These are phyloP conservation scores for Drosophila pruinosa DNA, from an alignment of 1,140 invertebrate species.

Conservation along the genomic window DNA sequence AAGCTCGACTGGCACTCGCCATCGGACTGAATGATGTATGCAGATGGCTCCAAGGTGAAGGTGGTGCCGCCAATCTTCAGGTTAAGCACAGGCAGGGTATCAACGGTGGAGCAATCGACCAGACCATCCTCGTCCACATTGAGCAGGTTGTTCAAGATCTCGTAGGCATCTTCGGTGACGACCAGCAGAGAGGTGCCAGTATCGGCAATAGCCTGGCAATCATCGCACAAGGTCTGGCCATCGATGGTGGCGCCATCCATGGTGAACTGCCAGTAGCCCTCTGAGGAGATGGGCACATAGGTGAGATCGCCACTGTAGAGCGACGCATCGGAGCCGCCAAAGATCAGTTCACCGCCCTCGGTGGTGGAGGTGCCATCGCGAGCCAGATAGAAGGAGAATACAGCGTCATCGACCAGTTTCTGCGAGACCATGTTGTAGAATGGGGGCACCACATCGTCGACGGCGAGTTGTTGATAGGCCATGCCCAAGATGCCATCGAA, in stretches of 20 bases:
- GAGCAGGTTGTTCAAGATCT: conserved; percentile 89
- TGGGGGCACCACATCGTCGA: conserved; percentile 94
- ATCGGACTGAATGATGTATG: conserved; percentile 95
- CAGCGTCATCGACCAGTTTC: conserved; percentile 87
- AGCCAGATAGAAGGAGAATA: conserved; percentile 96
- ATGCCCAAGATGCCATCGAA: conserved; percentile 99
- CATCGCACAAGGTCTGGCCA: conserved; percentile 84
- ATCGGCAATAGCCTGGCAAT: conserved; percentile 97
- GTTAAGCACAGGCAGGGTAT: conserved; percentile 89
- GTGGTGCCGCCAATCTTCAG: conserved; percentile 90
- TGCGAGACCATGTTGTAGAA: conserved; percentile 97
- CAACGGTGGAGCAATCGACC: conserved; percentile 89
- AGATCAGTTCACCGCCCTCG: conserved; percentile 94
- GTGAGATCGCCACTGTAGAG: conserved; percentile 95
- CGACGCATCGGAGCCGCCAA: conserved; percentile 95
- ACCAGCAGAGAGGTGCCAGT: conserved; percentile 98
- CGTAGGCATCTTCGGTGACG: conserved; percentile 92
- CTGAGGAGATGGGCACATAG: conserved; percentile 91
- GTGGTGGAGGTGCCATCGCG: conserved; percentile 87
- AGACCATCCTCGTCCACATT: conserved; percentile 91
- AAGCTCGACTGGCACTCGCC: conserved; percentile 93
- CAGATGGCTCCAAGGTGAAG: conserved; percentile 90
- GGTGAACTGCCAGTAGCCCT: conserved; percentile 98
- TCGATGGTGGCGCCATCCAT: conserved; percentile 90
- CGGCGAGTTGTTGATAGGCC: conserved; percentile 93